Evolutionary conservation across 2,113 vertebrate genomes (phyloP), one percentile per base, ranked within the genome.

Genomic region (Odontesthes bonariensis): DNA sequence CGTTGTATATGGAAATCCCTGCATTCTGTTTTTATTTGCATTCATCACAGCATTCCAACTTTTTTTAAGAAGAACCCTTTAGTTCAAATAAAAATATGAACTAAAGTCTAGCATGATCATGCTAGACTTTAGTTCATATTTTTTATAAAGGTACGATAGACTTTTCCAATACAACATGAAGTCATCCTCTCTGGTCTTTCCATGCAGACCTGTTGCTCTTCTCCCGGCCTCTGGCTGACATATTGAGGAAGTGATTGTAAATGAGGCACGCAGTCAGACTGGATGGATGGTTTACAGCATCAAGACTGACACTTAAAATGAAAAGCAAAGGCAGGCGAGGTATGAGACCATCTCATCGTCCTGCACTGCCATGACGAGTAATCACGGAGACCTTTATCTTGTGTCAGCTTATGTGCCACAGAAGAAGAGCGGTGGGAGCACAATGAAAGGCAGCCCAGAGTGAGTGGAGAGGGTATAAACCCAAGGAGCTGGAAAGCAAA

Each of bases 401-500:
- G 68, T 40, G 56, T 70, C 69, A 84, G 68, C 62, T 38, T 54
- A 11, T 63, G 22, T 8, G 47, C 54, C 13, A 31, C 23, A 51
- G 49, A 33, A 16, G 33, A 71, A 2, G 47, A 33, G 38, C 31
- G 44, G 38, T 8, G 10, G 53, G 8, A n/a, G n/a, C 44, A 38
- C 27, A 44, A 62, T 58, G 59, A 74, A 52, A n/a, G 59, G 55
- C n/a, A 6, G 16, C 49, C 32, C 8, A 32, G 46, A 59, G 51
- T 55, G 56, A 38, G 49, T 22, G 59, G 69, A 38, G 62, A 53
- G 69, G 58, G 22, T 58, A 23, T n/a, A 23, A 42, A 83, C 35
- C 58, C 5, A 52, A 68, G 73, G 70, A 69, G 71, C 44, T 82
- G 69, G 83, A 87, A 91, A 89, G 79, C 23, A 73, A 90, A 87